phyloP scores from a whole-genome alignment of 2,888 invertebrate genomes.

The Orthonychiurus folsomi region DNA sequence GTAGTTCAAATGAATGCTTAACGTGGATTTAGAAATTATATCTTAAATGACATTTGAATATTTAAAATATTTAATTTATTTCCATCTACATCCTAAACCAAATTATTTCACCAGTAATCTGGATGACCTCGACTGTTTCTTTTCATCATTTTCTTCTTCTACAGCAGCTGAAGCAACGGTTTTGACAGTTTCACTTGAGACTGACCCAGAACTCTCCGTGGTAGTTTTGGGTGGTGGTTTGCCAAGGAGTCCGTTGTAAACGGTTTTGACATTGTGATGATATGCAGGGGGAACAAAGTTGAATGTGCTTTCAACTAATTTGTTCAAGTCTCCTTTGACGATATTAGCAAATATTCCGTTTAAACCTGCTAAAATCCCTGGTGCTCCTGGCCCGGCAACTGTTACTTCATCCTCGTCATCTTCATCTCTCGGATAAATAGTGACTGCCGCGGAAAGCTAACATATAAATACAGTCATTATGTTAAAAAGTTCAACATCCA shows the following conservation, averaged over 20 bases:
- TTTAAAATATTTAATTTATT: no score
- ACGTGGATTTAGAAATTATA: no score
- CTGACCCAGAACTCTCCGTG: background rate
- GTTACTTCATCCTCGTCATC: slow-evolving; percentile 8
- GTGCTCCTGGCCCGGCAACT: slow-evolving; percentile 7
- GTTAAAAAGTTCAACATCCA: no score
- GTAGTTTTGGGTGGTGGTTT: slow-evolving; percentile 1
- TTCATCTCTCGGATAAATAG: slow-evolving; percentile 7
- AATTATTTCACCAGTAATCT: no score
- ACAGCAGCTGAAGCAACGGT: background rate
- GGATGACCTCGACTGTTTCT: no score
- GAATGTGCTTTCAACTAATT: slow-evolving; percentile 11
- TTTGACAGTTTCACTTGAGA: background rate
- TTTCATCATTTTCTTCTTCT: background rate
- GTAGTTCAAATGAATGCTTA: no score
- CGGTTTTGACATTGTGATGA: background rate
- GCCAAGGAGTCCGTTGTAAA: slow-evolving; percentile 2
- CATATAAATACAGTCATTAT: no score
- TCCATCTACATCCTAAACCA: no score
- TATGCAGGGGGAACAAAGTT: slow-evolving; percentile 12
- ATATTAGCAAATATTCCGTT: slow-evolving; percentile 10
- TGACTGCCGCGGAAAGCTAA: no score
- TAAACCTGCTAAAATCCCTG: slow-evolving; percentile 10
- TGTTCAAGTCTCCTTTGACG: slow-evolving; percentile 4
- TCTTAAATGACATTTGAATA: no score